Conservation (phyloP, 2,113 vertebrate species). For the Ceyx cyanopectus region DNA sequence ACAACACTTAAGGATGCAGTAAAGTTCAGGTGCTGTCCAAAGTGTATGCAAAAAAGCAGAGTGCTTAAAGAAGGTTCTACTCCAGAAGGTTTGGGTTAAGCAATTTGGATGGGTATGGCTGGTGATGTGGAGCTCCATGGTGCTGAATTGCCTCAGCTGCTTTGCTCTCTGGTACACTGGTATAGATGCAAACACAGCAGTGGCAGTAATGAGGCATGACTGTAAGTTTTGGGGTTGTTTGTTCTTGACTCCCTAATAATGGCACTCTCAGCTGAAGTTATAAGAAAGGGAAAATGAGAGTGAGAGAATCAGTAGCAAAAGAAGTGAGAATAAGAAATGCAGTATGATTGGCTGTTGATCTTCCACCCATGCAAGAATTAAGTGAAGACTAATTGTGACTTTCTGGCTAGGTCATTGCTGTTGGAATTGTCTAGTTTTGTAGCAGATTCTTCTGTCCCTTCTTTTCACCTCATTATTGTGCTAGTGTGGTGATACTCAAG, state of each 20-base stretch:
- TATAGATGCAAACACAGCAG: not conserved
- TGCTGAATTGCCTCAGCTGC: not conserved
- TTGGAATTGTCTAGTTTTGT: not conserved
- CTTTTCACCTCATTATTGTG: not conserved
- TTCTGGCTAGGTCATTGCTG: not conserved
- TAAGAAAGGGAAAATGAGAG: not conserved
- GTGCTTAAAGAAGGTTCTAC: not conserved
- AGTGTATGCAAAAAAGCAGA: not conserved
- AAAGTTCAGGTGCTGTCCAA: not conserved
- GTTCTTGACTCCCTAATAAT: not conserved
- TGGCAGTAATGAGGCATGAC: not conserved
- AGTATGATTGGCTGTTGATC: not conserved
- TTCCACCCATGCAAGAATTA: not conserved
- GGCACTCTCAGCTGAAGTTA: not conserved
- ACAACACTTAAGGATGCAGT: no score
- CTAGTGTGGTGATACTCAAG: not conserved
- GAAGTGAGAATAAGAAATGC: not conserved
- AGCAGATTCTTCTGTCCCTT: not conserved
- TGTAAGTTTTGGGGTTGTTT: fast-evolving
- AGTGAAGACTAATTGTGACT: not conserved
- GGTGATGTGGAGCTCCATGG: fast-evolving
- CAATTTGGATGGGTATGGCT: not conserved
- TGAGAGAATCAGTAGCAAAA: not conserved
- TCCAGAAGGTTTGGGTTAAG: fast-evolving
- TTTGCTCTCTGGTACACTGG: not conserved